These are phyloP conservation scores for Heliangelus exortis DNA, from an alignment of 2,797 vertebrate species.

Conservation along the genomic window DNA sequence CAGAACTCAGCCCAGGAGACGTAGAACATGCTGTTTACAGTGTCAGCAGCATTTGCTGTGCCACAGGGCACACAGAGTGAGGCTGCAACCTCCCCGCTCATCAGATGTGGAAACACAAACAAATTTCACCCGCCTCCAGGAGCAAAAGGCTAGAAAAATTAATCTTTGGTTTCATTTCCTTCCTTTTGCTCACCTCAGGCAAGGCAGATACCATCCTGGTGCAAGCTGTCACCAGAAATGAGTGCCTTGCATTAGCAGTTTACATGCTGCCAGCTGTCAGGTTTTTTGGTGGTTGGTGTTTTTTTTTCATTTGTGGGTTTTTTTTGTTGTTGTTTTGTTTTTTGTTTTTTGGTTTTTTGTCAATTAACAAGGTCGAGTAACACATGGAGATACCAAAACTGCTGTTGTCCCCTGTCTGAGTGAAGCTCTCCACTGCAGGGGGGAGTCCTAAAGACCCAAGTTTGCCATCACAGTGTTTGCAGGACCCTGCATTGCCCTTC, in stretches of 20 bases:
- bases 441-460: neutral
- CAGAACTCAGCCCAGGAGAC: neutral
- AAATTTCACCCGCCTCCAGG: neutral
- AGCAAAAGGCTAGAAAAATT: neutral
- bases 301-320: too few species aligned
- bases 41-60: neutral
- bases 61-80: fast-evolving
- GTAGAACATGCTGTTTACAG: neutral
- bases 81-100: neutral
- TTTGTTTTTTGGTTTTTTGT: too few species aligned
- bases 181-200: neutral
- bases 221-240: neutral
- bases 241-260: neutral
- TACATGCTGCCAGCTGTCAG: fast-evolving
- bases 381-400: neutral
- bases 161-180: neutral
- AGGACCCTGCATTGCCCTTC: neutral
- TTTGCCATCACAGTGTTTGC: fast-evolving
- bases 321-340: too few species aligned
- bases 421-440: neutral
- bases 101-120: neutral
- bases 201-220: neutral
- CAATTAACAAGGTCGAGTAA: neutral
- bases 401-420: neutral
- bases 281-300: neutral